A percentile compares a stretch with the other conserved stretches of the same genome.
phyloP scores from a whole-genome alignment of 1,140 invertebrate species.

The Atopsyche davidsoni region DNA sequence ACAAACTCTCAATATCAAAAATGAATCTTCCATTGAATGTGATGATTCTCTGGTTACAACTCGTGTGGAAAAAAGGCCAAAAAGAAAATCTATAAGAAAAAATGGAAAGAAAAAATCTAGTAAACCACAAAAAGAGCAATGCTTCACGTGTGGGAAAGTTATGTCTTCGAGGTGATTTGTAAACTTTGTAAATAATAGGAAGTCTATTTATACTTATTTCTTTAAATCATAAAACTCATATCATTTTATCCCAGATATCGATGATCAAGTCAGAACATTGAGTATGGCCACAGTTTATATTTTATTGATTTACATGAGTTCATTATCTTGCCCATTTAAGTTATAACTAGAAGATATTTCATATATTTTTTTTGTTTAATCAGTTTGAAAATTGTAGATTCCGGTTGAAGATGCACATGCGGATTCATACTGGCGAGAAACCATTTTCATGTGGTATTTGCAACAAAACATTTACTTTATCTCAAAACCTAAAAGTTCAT shows the following conservation, averaged over 20 bases:
- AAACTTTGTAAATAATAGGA: background rate
- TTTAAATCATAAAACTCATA: background rate
- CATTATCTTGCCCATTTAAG: background rate
- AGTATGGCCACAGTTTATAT: background rate
- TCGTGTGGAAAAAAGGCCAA: constrained; percentile 2
- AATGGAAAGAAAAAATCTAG: constrained; percentile 20
- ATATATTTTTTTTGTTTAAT: background rate
- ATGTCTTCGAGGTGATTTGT: constrained; percentile 41
- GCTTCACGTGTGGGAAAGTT: constrained; percentile 45
- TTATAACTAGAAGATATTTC: background rate
- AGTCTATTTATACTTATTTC: background rate
- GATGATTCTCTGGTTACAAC: background rate
- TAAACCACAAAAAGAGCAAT: constrained; percentile 38
- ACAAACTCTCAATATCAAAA: background rate
- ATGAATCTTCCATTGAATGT: background rate
- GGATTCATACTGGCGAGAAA: constrained; percentile 86
- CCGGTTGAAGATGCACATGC: constrained; percentile 86
- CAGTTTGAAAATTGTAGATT: constrained; percentile 35
- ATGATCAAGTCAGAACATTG: background rate
- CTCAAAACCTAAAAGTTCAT: constrained; percentile 47
- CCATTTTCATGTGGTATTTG: constrained; percentile 69
- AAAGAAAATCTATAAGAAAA: constrained; percentile 7
- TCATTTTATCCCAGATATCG: background rate
- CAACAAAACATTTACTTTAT: constrained; percentile 38
- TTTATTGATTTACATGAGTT: background rate